These are phyloP conservation scores for Propithecus coquereli DNA, from an alignment of 2,113 vertebrate genomes.

Conservation along the genomic window DNA sequence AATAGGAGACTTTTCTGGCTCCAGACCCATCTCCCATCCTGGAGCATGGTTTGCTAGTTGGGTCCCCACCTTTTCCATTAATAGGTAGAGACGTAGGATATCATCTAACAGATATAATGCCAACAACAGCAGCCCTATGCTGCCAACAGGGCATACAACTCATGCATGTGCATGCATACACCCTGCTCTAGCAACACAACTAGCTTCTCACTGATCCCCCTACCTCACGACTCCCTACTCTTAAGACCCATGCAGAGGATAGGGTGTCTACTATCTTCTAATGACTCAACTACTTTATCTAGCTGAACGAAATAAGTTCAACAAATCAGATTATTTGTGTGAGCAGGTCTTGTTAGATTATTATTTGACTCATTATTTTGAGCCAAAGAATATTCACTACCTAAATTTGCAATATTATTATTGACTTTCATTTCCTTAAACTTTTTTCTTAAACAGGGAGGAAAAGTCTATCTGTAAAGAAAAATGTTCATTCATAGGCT, in stretches of 20 bases:
- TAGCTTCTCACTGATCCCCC: background rate
- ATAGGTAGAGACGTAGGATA: background rate
- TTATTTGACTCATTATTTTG: background rate
- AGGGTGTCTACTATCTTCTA: background rate
- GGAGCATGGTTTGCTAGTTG: background rate
- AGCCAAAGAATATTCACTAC: background rate
- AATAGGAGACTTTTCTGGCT: background rate
- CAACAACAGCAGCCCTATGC: background rate
- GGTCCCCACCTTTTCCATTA: background rate
- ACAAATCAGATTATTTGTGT: background rate
- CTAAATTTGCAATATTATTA: background rate
- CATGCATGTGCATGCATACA: background rate
- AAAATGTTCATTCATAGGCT: background rate
- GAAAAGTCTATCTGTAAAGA: background rate
- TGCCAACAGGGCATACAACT: background rate
- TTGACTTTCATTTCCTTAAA: background rate
- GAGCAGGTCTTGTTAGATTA: background rate
- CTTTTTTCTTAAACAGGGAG: background rate
- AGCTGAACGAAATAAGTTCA: background rate
- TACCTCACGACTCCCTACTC: background rate
- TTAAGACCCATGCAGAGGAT: background rate
- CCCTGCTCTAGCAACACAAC: background rate
- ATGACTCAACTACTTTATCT: background rate
- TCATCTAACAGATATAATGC: background rate
- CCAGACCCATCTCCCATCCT: background rate